Evolutionary conservation across 2,888 invertebrate species (phyloP).

Genomic region (Leucoptera coffeella): DNA sequence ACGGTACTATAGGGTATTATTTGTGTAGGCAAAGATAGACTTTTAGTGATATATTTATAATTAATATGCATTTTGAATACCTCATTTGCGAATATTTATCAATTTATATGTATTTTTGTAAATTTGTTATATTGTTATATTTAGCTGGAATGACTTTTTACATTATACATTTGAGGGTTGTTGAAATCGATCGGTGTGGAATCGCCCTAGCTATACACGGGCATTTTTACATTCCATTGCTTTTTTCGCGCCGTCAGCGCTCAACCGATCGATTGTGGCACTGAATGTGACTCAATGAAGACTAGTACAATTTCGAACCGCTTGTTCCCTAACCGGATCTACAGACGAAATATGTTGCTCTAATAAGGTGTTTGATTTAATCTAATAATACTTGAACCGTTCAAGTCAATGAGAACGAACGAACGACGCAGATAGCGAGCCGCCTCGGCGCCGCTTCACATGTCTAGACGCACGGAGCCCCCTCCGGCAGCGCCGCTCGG

Average conservation of each 20-base stretch:
- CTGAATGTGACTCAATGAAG: constrained; percentile 28
- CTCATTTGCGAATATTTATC: constrained; percentile 38
- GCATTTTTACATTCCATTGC: constrained; percentile 41
- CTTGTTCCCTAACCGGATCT: constrained; percentile 44
- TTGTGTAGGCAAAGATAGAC: constrained; percentile 47
- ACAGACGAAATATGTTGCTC: constrained; percentile 40
- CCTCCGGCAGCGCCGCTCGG: constrained; percentile 21
- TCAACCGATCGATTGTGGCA: constrained; percentile 24
- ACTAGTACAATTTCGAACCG: constrained; percentile 47
- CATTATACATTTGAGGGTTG: constrained; percentile 26
- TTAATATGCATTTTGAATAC: constrained; percentile 41
- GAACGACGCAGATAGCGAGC: too few species aligned
- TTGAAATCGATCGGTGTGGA: constrained; percentile 24
- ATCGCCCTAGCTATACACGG: constrained; percentile 19
- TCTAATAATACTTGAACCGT: constrained; percentile 26
- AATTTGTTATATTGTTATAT: constrained; percentile 67
- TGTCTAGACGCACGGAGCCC: too few species aligned
- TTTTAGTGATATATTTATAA: constrained; percentile 51
- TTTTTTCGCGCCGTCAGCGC: not conserved
- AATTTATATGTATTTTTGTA: constrained; percentile 63
- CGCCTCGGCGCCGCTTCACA: constrained; percentile 10
- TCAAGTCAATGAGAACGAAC: constrained; percentile 18
- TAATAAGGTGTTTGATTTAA: constrained; percentile 36
- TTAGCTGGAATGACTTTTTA: constrained; percentile 52
- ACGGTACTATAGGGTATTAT: constrained; percentile 48